Evolutionary conservation across 2,113 vertebrate species (phyloP), one percentile per base, ranked within the genome.

Genomic region (Pseudopipra pipra): DNA sequence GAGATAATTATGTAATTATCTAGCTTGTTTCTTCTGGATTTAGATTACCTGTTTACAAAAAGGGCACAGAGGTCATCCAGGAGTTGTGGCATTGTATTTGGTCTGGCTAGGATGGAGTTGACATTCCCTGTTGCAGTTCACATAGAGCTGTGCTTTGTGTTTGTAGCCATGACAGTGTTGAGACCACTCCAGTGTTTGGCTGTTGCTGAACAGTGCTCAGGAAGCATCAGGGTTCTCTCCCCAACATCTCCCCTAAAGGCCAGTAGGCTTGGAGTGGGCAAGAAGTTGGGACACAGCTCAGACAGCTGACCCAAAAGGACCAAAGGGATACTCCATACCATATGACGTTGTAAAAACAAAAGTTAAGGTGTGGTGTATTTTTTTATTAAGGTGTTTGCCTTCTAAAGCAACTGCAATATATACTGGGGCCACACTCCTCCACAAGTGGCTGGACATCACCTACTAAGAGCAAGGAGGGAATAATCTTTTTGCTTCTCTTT

Each of bases 221-320:
- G 13, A 23, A 46, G 63, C 17, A 59, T 16, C 22, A 39, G 12
- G 23, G 27, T 30, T 93, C 8, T 61, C 18, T 37, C 37, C 33
- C 5, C 12, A 68, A 12, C 5, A 68, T 4, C 3, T 2, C 5
- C 12, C 7, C 4, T 5, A 8, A 47, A 52, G 19, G n/a, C 27
- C 47, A 52, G 27, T 54, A 47, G 56, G 41, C 30, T 74, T 24
- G 20, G 17, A 16, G 15, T 12, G 14, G 33, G 13, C 16, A 55
- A 80, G 30, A 73, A 25, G 6, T 0, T 68, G 65, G 17, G 39
- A 77, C 11, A 70, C 13, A 68, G 16, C 9, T 14, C 7, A 12
- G 52, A 49, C 11, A 82, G 27, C 18, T 78, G 33, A 43, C 14
- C 25, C 13, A 37, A 55, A 39, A 5, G 54, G 17, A 73, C 16